A percentile compares a stretch with the other conserved stretches of the same genome.
Conservation (phyloP, 2,113 vertebrate species). For the Lampris megalopsis region DNA sequence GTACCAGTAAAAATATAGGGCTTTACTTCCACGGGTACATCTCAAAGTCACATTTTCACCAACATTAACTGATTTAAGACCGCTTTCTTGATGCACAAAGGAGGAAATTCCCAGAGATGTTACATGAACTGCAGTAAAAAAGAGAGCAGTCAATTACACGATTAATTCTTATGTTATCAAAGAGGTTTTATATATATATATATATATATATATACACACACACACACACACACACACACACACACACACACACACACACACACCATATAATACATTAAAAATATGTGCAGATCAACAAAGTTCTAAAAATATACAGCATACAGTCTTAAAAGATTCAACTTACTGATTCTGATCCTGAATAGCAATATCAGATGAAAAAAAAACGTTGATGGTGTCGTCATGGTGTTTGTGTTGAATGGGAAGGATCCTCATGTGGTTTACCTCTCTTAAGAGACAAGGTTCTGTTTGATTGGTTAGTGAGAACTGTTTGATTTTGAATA, state of each 20-base stretch:
- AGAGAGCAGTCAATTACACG: background rate
- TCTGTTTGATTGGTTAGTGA: constrained; percentile 21
- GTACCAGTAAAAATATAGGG: constrained; percentile 48
- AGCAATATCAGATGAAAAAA: constrained; percentile 6
- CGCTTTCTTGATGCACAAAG: background rate
- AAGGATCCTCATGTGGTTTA: background rate
- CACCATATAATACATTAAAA: background rate
- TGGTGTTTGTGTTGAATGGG: constrained; percentile 24
- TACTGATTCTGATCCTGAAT: constrained; percentile 20
- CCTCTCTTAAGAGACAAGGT: constrained; percentile 2
- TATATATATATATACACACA: too few relatives aligned
- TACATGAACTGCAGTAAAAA: background rate
- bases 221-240: too few relatives aligned
- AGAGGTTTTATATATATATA: background rate
- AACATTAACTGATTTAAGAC: constrained; percentile 28
- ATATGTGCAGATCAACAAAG: too few relatives aligned
- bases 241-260: too few relatives aligned
- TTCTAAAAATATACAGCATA: background rate
- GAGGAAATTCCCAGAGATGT: background rate
- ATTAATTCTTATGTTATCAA: background rate
- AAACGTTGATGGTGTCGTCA: constrained; percentile 33
- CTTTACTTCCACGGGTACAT: constrained; percentile 10
- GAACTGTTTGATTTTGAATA: background rate
- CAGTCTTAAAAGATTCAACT: background rate
- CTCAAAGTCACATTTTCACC: constrained; percentile 28